These are phyloP conservation scores for Drosophila pseudoobscura DNA, from an alignment of 1,140 invertebrate species.

Conservation along the genomic window DNA sequence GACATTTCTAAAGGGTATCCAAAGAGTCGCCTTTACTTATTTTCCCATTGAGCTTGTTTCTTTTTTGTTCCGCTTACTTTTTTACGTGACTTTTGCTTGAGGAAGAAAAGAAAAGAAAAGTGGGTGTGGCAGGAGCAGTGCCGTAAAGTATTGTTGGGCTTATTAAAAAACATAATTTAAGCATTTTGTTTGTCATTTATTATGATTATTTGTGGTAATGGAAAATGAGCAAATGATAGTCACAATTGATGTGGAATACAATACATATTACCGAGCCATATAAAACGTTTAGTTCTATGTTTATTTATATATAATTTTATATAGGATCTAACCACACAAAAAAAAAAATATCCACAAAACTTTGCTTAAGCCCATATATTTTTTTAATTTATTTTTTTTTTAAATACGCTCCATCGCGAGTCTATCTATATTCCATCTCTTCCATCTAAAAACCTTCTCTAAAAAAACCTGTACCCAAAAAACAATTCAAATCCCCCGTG, in stretches of 20 bases:
- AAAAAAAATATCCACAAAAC: too few species aligned
- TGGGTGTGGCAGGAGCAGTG: constrained; percentile 8
- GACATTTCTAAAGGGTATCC: too few species aligned
- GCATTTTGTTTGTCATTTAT: constrained; percentile 74
- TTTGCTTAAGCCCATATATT: too few species aligned
- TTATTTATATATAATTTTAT: too few species aligned
- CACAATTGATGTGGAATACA: background rate
- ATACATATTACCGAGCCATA: too few species aligned
- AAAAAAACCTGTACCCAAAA: constrained; percentile 7
- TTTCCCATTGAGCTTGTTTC: constrained; percentile 36
- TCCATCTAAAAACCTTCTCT: background rate
- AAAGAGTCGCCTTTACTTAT: too few species aligned
- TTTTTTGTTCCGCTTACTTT: constrained; percentile 67
- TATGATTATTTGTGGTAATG: constrained; percentile 64
- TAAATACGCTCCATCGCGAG: too few species aligned
- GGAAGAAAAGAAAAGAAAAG: constrained; percentile 18
- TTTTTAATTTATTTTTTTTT: too few species aligned
- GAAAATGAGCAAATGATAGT: constrained; percentile 3
- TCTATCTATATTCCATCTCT: too few species aligned
- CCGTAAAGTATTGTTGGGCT: constrained; percentile 66
- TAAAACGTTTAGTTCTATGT: too few species aligned
- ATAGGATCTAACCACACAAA: too few species aligned
- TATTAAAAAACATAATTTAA: constrained; percentile 73
- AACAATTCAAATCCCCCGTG: constrained; percentile 39
- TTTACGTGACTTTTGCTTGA: constrained; percentile 57